A percentile compares a stretch with the other conserved stretches of the same genome.
phyloP scores from a whole-genome alignment of 2,113 vertebrate species.

The Oreochromis niloticus region DNA sequence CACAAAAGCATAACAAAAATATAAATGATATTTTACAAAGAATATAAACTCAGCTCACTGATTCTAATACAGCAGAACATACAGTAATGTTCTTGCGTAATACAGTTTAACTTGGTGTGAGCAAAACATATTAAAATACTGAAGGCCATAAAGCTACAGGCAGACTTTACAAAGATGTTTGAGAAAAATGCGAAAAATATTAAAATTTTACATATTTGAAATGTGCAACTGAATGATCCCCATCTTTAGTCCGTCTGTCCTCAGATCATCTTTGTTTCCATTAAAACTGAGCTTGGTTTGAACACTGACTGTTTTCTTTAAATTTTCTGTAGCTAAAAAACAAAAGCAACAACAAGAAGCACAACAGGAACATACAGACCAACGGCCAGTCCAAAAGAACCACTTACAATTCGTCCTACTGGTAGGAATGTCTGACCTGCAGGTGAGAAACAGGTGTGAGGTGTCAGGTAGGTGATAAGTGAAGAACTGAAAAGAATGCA shows the following conservation, averaged over 20 bases:
- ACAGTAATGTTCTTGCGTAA: accelerated
- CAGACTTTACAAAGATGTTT: too few relatives aligned
- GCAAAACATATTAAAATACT: too few relatives aligned
- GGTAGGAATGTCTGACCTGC: accelerated
- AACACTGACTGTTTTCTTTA: too few relatives aligned
- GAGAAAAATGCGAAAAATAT: too few relatives aligned
- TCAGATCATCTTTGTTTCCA: not conserved
- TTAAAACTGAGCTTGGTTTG: not conserved
- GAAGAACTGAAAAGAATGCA: not conserved
- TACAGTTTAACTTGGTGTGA: not conserved
- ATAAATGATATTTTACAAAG: accelerated
- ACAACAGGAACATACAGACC: not conserved
- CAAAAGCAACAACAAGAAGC: not conserved
- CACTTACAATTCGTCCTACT: too few relatives aligned
- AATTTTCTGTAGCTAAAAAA: not conserved
- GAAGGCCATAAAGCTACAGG: too few relatives aligned
- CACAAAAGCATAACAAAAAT: not conserved
- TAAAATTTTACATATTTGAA: not conserved
- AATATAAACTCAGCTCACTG: accelerated
- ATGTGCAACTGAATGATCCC: not conserved
- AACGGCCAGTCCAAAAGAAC: not conserved
- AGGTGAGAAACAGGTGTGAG: too few relatives aligned
- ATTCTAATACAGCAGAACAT: not conserved
- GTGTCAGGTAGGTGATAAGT: too few relatives aligned
- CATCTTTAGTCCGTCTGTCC: accelerated